Evolutionary conservation across 2,113 vertebrate species (phyloP), one percentile per base, ranked within the genome.

Genomic region (Gobius niger): DNA sequence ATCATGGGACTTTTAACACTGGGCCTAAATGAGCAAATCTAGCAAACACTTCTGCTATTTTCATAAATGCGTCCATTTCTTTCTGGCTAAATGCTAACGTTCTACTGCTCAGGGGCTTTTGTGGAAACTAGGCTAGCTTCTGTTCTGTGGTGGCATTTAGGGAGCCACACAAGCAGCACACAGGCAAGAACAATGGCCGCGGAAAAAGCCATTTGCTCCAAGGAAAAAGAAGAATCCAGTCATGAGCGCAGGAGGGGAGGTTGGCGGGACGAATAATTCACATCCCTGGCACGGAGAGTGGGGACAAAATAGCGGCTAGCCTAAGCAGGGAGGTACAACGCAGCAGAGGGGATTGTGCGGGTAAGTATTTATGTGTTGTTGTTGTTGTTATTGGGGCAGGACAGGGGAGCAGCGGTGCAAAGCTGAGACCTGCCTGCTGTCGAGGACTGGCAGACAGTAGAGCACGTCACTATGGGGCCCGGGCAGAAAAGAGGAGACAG

Each of bases 341-440:
- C 82, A 73, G 72, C 47, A n/a, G 63, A 7, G 41, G 69, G 47
- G 52, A 41, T 59, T 13, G 24, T 63, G 65, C 62, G 3, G 62
- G 59, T 72, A 70, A 7, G 42, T 6, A n/a, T 72, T 57, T 62
- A 68, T 53, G 65, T 60, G 52, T 24, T 54, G 52, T 54, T 54
- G 52, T 54, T 54, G 72, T 71, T 53, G 50, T 53, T 47, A 44
- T 60, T 41, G 68, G 71, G 72, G 78, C 73, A 49, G 40, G 47
- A 53, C 16, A 40, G 11, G 60, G 40, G 65, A 62, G 69, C 72
- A 65, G 73, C 80, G 74, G 66, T 77, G 76, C 56, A 13, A 82
- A 82, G 73, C 72, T 62, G 68, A 65, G 76, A 91, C 89, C 82
- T 92, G 91, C 89, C 91, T 92, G 87, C 85, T 88, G 75, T 76